Base-by-base conservation (phyloP, 2,113 vertebrate genomes). In the Phalacrocorax carbo region DNA sequence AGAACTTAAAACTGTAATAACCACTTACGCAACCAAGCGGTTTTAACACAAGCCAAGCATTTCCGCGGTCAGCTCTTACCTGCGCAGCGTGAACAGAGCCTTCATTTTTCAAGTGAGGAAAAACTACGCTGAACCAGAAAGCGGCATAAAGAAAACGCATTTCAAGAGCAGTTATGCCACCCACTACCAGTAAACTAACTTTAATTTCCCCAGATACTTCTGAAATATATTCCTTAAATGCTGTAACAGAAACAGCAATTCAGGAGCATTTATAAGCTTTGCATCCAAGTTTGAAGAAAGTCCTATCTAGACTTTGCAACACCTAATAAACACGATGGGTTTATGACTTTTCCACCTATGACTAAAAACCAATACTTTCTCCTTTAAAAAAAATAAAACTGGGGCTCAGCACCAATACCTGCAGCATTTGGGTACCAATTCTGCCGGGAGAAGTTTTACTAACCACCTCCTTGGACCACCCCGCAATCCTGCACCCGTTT, bases 1-100 rank as follows among this genome's bases (percentile, higher is more conserved):
- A 58, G 85, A 51, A 78, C 19, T 16, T 60, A 55, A 70, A 49
- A 26, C 22, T 42, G 26, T 5, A 55, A 25, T 13, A 83, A 23
- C 13, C 42, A 9, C 62, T 81, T 40, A 23, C 0, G 12, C 64
- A 77, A 73, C 40, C 1, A 0, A 57, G 68, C 2, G 54, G 82
- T 29, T 94, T 93, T 69, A 61, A 64, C 5, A 6, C 10, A 60
- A 68, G 70, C 52, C 61, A 40, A 57, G 86, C 32, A 29, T 14
- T 73, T 9, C 87, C 0, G 4, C 87, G 73, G 86, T 54, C 89
- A 85, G 29, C 11, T 16, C 84, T 29, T 58, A 92, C 95, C 93
- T 90, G 84, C 16, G 4, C 65, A 38, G 83, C 86, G 71, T 55
- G 54, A 23, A 40, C 34, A 32, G 34, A 83, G 69, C 36, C 73